Evolutionary conservation across 1,140 invertebrate species (phyloP).

Genomic region (Heliothis virescens): DNA sequence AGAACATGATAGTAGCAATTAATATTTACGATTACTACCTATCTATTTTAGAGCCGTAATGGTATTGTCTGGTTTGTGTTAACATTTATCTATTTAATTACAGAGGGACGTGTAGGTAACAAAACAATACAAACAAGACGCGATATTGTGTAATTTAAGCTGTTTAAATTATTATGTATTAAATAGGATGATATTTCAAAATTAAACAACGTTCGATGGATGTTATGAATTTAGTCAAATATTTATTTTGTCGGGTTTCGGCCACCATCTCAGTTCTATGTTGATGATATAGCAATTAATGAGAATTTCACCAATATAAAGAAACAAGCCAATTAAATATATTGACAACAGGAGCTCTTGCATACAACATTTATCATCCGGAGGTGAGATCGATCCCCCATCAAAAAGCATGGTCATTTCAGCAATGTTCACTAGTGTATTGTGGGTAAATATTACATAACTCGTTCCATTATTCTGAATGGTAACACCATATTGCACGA

Average conservation of each 20-base stretch:
- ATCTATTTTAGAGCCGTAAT: slow-evolving; percentile 14
- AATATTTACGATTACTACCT: slow-evolving; percentile 23
- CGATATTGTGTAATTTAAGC: not conserved
- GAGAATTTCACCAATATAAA: too few species aligned
- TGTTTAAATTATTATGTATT: not conserved
- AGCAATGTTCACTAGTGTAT: too few species aligned
- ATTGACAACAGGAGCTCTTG: too few species aligned
- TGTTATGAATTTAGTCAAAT: too few species aligned
- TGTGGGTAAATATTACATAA: not conserved
- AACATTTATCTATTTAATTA: slow-evolving; percentile 41
- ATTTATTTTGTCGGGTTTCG: too few species aligned
- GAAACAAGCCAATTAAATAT: too few species aligned
- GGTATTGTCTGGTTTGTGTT: slow-evolving; percentile 14
- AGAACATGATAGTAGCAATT: slow-evolving; percentile 27
- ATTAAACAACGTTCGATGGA: not conserved
- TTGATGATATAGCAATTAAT: too few species aligned
- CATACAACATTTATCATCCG: too few species aligned
- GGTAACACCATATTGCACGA: slow-evolving; percentile 2
- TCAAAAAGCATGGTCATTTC: too few species aligned
- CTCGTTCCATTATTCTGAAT: not conserved
- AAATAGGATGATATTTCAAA: not conserved
- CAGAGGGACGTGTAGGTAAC: not conserved
- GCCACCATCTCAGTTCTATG: too few species aligned
- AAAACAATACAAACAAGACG: slow-evolving; percentile 1
- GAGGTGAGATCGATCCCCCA: too few species aligned